Percentiles rank a stretch among this genome's conserved stretches.
Evolutionary conservation across 2,113 vertebrate species (phyloP).

Genomic region (Gopherus flavomarginatus): DNA sequence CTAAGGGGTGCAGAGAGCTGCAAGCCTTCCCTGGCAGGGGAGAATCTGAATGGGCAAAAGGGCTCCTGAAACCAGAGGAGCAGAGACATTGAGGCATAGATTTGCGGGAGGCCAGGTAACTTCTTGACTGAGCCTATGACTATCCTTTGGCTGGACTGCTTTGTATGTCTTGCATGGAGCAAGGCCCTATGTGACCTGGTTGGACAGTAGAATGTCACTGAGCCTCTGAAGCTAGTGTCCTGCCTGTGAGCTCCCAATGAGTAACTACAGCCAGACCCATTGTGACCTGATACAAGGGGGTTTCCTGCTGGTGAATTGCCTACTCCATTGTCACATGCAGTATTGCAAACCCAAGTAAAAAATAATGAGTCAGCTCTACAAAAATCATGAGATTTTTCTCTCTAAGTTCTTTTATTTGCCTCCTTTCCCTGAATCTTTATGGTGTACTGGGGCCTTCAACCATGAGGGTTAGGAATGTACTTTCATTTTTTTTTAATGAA

Average conservation of each 20-base stretch:
- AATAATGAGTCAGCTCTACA: not conserved
- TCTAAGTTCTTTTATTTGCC: not conserved
- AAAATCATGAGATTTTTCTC: not conserved
- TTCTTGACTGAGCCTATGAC: not conserved
- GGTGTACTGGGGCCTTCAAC: not conserved
- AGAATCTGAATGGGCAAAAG: not conserved
- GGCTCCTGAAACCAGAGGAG: too few species aligned
- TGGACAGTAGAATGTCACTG: not conserved
- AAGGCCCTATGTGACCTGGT: not conserved
- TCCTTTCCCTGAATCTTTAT: not conserved
- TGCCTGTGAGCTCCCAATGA: too few species aligned
- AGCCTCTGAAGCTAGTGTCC: too few species aligned
- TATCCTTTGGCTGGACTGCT: not conserved
- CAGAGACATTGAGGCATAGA: too few species aligned
- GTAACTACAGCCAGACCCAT: not conserved
- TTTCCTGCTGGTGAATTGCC: not conserved
- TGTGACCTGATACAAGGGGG: not conserved
- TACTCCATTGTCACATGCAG: not conserved
- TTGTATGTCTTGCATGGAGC: not conserved
- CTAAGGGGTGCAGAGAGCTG: not conserved
- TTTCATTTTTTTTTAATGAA: constrained; percentile 2
- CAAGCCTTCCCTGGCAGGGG: not conserved
- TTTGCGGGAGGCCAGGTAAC: not conserved
- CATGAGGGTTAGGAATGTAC: not conserved
- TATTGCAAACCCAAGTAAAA: not conserved